A percentile compares a stretch with the other conserved stretches of the same genome.
Conservation (phyloP, 2,113 vertebrate species). For the Thryonomys swinderianus region DNA sequence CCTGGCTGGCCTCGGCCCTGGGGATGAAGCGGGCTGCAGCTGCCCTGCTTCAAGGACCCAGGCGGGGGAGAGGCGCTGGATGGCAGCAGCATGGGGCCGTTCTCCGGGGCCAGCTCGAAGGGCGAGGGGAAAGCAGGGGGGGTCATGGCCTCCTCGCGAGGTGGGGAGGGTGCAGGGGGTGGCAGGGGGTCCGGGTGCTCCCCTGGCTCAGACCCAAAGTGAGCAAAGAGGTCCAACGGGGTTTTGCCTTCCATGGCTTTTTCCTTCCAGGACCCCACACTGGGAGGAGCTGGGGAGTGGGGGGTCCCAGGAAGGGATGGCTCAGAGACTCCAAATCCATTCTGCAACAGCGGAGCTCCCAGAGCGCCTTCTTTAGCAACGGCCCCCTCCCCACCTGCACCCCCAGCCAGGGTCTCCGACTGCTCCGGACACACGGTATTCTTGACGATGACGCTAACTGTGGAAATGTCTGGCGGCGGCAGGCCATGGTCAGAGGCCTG, state of each 20-base stretch:
- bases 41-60: slow-evolving; percentile 61
- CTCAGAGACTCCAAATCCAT: slow-evolving; percentile 85
- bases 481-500: slow-evolving; percentile 77
- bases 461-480: slow-evolving; percentile 87
- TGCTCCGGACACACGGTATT: slow-evolving; percentile 93
- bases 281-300: slow-evolving; percentile 65
- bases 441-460: slow-evolving; percentile 98
- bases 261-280: slow-evolving; percentile 81
- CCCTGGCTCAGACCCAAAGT: slow-evolving; percentile 81
- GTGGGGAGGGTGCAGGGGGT: slow-evolving; percentile 49
- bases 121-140: slow-evolving; percentile 65
- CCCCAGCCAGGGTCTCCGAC: slow-evolving; percentile 77
- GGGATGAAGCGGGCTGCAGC: slow-evolving; percentile 62
- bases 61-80: neutral
- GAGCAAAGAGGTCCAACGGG: slow-evolving; percentile 84
- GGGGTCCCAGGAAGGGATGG: slow-evolving; percentile 66
- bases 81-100: slow-evolving; percentile 52
- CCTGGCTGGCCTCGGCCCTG: neutral
- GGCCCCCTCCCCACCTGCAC: slow-evolving; percentile 68
- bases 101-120: slow-evolving; percentile 72
- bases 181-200: slow-evolving; percentile 55
- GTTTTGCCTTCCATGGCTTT: slow-evolving; percentile 81
- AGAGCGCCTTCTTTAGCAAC: slow-evolving; percentile 73
- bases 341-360: slow-evolving; percentile 81
- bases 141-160: slow-evolving; percentile 49